Conservation (phyloP, 2,888 invertebrate genomes). For the Dolomedes plantarius region DNA sequence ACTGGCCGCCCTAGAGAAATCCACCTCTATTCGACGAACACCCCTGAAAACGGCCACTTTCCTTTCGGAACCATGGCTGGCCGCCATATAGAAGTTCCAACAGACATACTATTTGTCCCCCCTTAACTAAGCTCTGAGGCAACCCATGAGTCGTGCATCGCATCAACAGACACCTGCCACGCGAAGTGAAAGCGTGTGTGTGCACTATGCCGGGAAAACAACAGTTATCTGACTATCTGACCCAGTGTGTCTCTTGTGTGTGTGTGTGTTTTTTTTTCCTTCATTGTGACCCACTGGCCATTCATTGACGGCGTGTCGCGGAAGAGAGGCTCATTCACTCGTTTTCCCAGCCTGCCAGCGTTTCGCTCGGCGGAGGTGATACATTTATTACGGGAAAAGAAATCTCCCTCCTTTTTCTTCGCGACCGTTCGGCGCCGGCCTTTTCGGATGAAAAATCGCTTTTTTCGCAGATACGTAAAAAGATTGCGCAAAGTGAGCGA, state of each 20-base stretch:
- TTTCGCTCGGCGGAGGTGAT: background rate
- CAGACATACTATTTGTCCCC: too few species aligned
- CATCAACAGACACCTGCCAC: too few species aligned
- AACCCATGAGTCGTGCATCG: too few species aligned
- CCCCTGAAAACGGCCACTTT: too few species aligned
- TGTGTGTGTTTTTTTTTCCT: background rate
- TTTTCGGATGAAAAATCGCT: slow-evolving; percentile 11
- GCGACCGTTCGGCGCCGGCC: background rate
- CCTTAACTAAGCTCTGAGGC: too few species aligned
- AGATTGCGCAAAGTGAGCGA: slow-evolving; percentile 3
- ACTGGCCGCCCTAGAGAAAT: too few species aligned
- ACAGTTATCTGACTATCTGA: background rate
- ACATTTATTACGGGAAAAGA: background rate
- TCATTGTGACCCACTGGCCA: background rate
- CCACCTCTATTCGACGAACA: too few species aligned
- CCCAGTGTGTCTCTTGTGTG: background rate
- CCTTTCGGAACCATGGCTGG: too few species aligned
- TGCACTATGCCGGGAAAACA: background rate
- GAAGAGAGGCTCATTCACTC: background rate
- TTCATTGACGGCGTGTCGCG: background rate
- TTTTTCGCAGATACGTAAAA: too few species aligned
- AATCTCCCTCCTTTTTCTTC: too few species aligned
- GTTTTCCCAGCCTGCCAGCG: background rate
- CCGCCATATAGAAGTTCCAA: too few species aligned
- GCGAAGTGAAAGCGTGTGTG: background rate